phyloP scores from a whole-genome alignment of 64 coral and sea anemone species.

The Porites lutea region DNA sequence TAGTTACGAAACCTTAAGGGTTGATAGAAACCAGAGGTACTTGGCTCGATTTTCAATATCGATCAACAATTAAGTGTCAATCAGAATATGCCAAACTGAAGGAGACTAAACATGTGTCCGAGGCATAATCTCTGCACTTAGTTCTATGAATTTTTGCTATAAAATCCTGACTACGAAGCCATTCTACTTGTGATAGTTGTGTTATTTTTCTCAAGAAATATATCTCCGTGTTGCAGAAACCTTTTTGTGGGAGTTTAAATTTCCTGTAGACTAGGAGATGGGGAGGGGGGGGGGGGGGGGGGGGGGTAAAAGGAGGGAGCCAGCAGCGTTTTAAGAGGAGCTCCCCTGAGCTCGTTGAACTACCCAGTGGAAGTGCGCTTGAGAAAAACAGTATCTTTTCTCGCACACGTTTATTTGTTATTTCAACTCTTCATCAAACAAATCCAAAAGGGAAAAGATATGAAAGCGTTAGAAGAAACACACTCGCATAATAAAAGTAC shows the following conservation, averaged over 20 bases:
- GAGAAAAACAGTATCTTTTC: not conserved
- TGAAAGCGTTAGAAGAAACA: not conserved
- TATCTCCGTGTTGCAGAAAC: not conserved
- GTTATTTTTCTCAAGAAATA: not conserved
- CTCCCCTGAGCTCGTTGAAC: not conserved
- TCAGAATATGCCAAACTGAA: not conserved
- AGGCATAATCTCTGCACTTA: not conserved
- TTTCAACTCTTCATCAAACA: not conserved
- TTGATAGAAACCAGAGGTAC: not conserved
- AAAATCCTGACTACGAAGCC: conserved; percentile 9
- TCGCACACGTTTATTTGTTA: not conserved
- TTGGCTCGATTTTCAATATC: no score
- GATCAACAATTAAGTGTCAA: no score
- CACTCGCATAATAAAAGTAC: no score
- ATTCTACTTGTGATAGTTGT: not conserved
- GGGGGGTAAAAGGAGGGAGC: not conserved
- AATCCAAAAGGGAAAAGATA: conserved; percentile 6
- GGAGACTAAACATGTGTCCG: not conserved
- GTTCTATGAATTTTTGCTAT: conserved; percentile 9
- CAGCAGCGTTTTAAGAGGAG: conserved; percentile 6
- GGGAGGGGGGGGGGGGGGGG: not conserved
- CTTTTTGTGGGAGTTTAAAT: conserved; percentile 3
- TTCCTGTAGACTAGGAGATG: not conserved
- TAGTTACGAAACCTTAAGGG: not conserved
- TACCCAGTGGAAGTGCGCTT: not conserved